Conservation (phyloP, 1,140 invertebrate species). For the Rhizoglyphus robini region DNA sequence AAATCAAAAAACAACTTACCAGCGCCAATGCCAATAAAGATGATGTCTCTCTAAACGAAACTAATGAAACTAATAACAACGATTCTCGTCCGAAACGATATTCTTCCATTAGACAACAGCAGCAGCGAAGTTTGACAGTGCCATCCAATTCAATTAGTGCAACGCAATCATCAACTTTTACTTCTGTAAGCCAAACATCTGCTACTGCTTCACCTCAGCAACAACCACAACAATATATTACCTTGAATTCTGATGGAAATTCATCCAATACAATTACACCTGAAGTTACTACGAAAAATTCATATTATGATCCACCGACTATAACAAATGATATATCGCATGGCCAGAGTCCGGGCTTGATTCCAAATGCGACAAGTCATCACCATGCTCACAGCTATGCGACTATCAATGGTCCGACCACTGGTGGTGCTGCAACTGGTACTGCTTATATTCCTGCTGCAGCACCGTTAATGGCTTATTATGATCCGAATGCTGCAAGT, state of each 20-base stretch:
- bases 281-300: background rate
- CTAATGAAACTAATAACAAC: slow-evolving; percentile 1
- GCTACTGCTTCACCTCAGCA: background rate
- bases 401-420: background rate
- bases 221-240: background rate
- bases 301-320: background rate
- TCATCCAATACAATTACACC: background rate
- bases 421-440: background rate
- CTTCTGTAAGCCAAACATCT: background rate
- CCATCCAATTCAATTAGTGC: slow-evolving; percentile 12
- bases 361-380: background rate
- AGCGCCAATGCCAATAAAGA: background rate
- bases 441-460: background rate
- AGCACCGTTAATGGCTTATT: background rate
- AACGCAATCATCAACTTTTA: background rate
- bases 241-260: background rate
- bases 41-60: too few relatives aligned
- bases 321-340: background rate
- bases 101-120: slow-evolving; percentile 50
- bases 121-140: background rate
- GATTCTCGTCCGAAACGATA: slow-evolving; percentile 50
- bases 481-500: background rate
- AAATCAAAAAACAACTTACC: background rate
- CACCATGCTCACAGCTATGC: background rate
- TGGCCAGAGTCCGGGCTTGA: background rate